Conservation (phyloP, 1,140 invertebrate genomes). For the Tyrophagus putrescentiae region DNA sequence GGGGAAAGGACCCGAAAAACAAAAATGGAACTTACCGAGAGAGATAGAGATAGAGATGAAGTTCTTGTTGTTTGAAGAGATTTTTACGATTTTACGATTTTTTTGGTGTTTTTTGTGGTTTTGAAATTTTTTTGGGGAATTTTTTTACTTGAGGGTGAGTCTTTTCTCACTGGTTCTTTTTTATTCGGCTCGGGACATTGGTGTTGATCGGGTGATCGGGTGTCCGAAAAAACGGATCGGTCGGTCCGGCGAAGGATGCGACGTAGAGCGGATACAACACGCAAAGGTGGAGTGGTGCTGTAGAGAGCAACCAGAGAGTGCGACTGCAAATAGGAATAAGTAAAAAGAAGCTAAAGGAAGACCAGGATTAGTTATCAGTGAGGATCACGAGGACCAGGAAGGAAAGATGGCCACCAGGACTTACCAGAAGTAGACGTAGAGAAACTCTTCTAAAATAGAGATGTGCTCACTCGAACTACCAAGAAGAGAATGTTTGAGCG, state of each 20-base stretch:
- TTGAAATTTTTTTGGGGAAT: background rate
- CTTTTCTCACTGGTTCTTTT: constrained; percentile 7
- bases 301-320: background rate
- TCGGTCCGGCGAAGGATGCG: background rate
- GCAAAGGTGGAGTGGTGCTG: background rate
- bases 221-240: too few relatives aligned
- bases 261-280: background rate
- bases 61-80: background rate
- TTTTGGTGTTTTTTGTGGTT: constrained; percentile 20
- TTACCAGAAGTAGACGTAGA: too few relatives aligned
- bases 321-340: background rate
- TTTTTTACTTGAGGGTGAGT: constrained; percentile 9
- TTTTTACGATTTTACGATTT: constrained; percentile 21
- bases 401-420: too few relatives aligned
- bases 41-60: background rate
- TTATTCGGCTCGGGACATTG: background rate
- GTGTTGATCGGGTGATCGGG: background rate
- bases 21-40: background rate
- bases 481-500: constrained; percentile 11
- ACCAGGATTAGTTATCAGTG: too few relatives aligned
- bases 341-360: background rate
- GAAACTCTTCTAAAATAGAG: too few relatives aligned
- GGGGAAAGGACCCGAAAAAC: background rate
- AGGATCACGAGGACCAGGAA: too few relatives aligned
- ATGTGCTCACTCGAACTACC: constrained; percentile 5